Evolutionary conservation across 2,888 invertebrate genomes (phyloP), one percentile per base, ranked within the genome.

Genomic region (Metalampra italica): DNA sequence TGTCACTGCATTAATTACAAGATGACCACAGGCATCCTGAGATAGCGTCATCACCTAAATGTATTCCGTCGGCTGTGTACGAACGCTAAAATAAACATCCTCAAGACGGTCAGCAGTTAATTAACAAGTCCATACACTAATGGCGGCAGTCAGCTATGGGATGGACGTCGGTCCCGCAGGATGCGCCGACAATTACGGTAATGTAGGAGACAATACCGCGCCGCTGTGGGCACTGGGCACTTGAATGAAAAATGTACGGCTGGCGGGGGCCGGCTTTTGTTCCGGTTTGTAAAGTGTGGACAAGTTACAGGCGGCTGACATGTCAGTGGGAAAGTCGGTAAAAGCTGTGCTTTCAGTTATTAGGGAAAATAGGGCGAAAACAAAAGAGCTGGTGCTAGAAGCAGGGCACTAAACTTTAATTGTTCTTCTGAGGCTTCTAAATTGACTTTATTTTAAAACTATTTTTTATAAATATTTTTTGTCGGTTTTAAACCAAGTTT

Each of bases 101-200:
- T 39, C 39, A 39, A 39, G 39, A 7, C 5, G 13, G 1, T 39
- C 13, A 39, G 13, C 39, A 39, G 39, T 42, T 49, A 45, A 49
- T 49, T 45, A 49, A 36, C 41, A 15, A 49, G 29, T 44, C 49
- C 29, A 39, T 45, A 49, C 22, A 22, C 34, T 41, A 40, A 15
- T 39, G 12, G 37, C 30, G 12, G 30, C 22, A 22, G 22, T 22
- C 3, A 22, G 30, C 29, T 42, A 42, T 42, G 29, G 9, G 42
- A 30, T 13, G 9, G 42, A 29, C 22, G 40, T 11, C 13, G 12
- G 59, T 74, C 73, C 71, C 74, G 45, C 46, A 66, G 73, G 75
- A 68, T 66, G 62, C 60, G 54, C 51, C 52, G 56, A 69, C 76
- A 77, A 80, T 82, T 78, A 81, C 71, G 59, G 64, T 78, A 79